Evolutionary conservation across 2,888 invertebrate species (phyloP), one percentile per base, ranked within the genome.

Genomic region (Chironomus tentans): DNA sequence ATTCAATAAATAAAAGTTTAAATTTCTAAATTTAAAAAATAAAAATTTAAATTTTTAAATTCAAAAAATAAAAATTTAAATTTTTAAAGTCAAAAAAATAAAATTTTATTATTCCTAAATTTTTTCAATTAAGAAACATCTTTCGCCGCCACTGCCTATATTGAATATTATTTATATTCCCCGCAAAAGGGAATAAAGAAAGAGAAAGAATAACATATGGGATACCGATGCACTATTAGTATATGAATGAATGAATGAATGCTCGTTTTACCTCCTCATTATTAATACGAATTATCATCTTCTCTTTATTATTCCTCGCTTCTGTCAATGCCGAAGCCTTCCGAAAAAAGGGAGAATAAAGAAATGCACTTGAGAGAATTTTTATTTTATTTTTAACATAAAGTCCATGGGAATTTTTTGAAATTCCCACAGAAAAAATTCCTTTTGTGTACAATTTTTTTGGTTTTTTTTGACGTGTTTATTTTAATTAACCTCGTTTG

Each of bases 301-400:
- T 38, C 38, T 38, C 38, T 38, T 21, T 24, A 65, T 70, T 70
- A 48, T 70, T 48, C 21, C 21, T n/a, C 6, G 24, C 69, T 69
- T 28, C 69, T 69, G 69, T 69, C 65, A 65, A 65, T 21, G 21
- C 38, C 38, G 21, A 65, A 4, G 12, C 12, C 65, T 22, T 46
- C 22, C 18, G 48, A 48, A 70, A 18, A 24, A 24, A 70, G 7
- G 38, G 10, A 38, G 28, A 18, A 47, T 28, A n/a, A 68, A 21
- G 15, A 28, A 47, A 48, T 47, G 48, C 70, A 70, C 70, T 70
- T 70, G 70, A 70, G 65, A 70, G 70, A 38, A n/a, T 38, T 68
- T 50, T 50, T 15, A 7, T 15, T 15, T 15, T 2, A 15, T 56
- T 56, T 56, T 56, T 15, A 56, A n/a, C 15, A 56, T 15, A 68